A percentile compares a stretch with the other conserved stretches of the same genome.
Conservation (phyloP, 2,888 invertebrate genomes). For the Herminia tarsipennalis region DNA sequence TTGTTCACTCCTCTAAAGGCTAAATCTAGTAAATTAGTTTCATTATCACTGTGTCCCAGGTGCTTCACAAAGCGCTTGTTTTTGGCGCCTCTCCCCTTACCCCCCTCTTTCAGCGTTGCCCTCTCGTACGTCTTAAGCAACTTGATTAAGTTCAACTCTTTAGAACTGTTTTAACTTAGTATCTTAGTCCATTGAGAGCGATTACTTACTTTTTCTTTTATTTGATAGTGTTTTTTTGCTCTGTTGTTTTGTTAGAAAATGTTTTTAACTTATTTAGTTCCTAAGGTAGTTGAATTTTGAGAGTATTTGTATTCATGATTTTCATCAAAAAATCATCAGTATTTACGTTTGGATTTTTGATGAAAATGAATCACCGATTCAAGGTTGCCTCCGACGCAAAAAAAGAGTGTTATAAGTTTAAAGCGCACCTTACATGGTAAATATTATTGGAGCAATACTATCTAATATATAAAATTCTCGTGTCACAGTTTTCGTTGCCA, state of each 20-base stretch:
- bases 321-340: too few relatives aligned
- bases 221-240: slow-evolving; percentile 37
- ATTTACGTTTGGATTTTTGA: too few relatives aligned
- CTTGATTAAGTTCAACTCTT: slow-evolving; percentile 61
- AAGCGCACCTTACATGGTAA: too few relatives aligned
- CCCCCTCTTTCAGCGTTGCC: slow-evolving; percentile 12
- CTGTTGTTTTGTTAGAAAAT: slow-evolving; percentile 32
- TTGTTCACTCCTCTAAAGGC: slow-evolving; percentile 21
- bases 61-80: slow-evolving; percentile 52
- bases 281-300: not conserved
- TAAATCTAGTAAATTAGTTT: slow-evolving; percentile 66
- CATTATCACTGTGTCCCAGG: slow-evolving; percentile 63
- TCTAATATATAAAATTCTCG: too few relatives aligned
- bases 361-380: too few relatives aligned
- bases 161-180: slow-evolving; percentile 49
- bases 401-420: too few relatives aligned
- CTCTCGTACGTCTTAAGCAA: slow-evolving; percentile 45
- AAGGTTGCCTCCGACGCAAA: too few relatives aligned
- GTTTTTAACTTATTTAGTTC: slow-evolving; percentile 6
- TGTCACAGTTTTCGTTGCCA: too few relatives aligned
- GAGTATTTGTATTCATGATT: not conserved
- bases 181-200: slow-evolving; percentile 28
- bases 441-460: too few relatives aligned
- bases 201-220: slow-evolving; percentile 48
- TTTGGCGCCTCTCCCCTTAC: slow-evolving; percentile 33